Conservation (phyloP, 2,888 invertebrate genomes). For the Thecocarcelia acutangulata region DNA sequence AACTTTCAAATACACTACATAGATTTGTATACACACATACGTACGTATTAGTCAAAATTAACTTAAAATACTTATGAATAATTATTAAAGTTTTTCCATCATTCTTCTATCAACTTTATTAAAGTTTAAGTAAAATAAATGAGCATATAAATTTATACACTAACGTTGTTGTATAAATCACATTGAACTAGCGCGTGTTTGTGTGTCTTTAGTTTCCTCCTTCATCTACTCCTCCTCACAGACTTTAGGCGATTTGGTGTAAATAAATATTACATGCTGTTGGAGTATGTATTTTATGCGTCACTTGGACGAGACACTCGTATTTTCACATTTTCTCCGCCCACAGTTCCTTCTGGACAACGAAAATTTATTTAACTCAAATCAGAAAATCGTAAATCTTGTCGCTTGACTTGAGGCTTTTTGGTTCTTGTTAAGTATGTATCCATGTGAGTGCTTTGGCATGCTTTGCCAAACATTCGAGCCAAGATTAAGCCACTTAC, state of each 20-base stretch:
- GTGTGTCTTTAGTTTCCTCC: conserved; percentile 6
- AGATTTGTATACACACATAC: too few relatives aligned
- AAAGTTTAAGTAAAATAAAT: conserved; percentile 49
- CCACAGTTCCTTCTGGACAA: conserved; percentile 76
- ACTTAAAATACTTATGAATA: background rate
- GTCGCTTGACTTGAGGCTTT: conserved; percentile 73
- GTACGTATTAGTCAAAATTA: too few relatives aligned
- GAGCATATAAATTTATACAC: conserved; percentile 47
- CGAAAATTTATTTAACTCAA: conserved; percentile 76
- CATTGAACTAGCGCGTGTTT: conserved; percentile 11
- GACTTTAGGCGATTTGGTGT: conserved; percentile 46
- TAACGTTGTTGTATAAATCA: conserved; percentile 50
- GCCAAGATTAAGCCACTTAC: conserved; percentile 59
- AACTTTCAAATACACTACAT: too few relatives aligned
- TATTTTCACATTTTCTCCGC: conserved; percentile 73
- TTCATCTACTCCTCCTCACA: conserved; percentile 20
- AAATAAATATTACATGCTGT: conserved; percentile 62
- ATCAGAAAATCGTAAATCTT: conserved; percentile 77
- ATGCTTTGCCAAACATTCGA: conserved; percentile 52
- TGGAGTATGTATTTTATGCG: conserved; percentile 63
- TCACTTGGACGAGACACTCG: conserved; percentile 67
- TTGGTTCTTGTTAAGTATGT: conserved; percentile 65
- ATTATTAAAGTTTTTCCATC: conserved; percentile 14
- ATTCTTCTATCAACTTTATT: conserved; percentile 28
- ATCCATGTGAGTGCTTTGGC: conserved; percentile 55